Percentiles rank a stretch among this genome's conserved stretches.
Evolutionary conservation across 2,888 invertebrate genomes (phyloP).

Genomic region (Caenorhabditis sp.): DNA sequence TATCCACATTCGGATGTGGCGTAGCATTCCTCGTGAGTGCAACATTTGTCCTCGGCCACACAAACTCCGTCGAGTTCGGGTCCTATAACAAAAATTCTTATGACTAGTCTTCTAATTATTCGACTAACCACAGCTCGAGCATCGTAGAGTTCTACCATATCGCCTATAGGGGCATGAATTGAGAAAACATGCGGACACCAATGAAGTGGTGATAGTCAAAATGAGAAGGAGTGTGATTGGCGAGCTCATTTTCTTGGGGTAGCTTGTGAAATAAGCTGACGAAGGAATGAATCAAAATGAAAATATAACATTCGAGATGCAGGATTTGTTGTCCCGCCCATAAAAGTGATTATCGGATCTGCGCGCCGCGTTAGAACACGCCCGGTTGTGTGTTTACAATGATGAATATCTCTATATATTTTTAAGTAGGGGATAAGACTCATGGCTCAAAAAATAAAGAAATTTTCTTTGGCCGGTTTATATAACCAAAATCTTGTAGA

Average conservation of each 20-base stretch:
- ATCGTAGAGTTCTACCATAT: conserved; percentile 56
- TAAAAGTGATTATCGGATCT: background rate
- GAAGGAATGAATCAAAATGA: background rate
- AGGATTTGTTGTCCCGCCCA: background rate
- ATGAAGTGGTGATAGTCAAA: conserved; percentile 6
- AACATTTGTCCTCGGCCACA: conserved; percentile 52
- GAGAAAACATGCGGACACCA: conserved; percentile 58
- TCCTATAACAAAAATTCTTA: conserved; percentile 37
- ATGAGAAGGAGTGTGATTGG: background rate
- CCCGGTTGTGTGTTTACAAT: background rate
- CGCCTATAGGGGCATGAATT: conserved; percentile 67
- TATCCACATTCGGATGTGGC: conserved; percentile 38
- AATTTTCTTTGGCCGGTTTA: too few relatives aligned
- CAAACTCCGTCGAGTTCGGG: conserved; percentile 54
- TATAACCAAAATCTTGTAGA: too few relatives aligned
- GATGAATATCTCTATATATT: background rate
- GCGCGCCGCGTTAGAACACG: background rate
- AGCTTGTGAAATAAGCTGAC: background rate
- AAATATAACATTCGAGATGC: background rate
- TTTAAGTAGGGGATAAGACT: background rate
- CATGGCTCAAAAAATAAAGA: background rate
- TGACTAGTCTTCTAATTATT: too few relatives aligned
- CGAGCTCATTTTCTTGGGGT: background rate
- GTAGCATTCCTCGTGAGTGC: conserved; percentile 53
- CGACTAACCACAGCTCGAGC: conserved; percentile 54